phyloP scores from a whole-genome alignment of 2,113 vertebrate genomes.

The Malurus elegans region DNA sequence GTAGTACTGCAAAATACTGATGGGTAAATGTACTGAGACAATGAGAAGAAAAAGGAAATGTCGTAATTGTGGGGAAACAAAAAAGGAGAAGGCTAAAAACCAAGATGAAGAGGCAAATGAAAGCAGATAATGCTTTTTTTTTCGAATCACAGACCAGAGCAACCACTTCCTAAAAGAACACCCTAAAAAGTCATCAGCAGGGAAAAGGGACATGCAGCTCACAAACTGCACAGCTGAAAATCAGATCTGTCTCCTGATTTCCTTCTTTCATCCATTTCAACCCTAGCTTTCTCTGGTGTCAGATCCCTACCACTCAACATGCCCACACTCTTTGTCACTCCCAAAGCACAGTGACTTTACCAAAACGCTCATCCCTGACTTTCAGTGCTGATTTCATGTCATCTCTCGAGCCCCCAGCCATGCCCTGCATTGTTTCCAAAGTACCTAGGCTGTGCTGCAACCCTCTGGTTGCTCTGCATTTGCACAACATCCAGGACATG shows the following conservation, averaged over 20 bases:
- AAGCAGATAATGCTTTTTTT: neutral
- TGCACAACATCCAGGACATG: neutral
- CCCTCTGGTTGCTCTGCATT: neutral
- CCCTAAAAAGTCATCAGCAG: neutral
- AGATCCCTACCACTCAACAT: neutral
- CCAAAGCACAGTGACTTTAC: neutral
- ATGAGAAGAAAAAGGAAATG: conserved; percentile 27
- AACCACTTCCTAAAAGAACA: neutral
- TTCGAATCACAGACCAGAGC: neutral
- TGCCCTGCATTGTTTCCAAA: neutral
- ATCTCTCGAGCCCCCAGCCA: neutral
- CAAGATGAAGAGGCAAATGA: neutral
- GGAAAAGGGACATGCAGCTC: neutral
- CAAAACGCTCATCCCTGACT: neutral
- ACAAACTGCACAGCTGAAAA: neutral
- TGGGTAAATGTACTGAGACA: neutral
- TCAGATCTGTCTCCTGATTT: neutral
- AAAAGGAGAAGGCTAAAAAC: conserved; percentile 9
- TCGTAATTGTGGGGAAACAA: neutral
- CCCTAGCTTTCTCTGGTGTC: neutral
- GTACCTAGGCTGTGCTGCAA: neutral
- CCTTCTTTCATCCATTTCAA: neutral
- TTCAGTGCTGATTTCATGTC: neutral
- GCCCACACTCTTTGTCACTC: neutral
- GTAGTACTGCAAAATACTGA: neutral